These are phyloP conservation scores for Lerista edwardsae DNA, from an alignment of 2,797 vertebrate genomes.

Conservation along the genomic window DNA sequence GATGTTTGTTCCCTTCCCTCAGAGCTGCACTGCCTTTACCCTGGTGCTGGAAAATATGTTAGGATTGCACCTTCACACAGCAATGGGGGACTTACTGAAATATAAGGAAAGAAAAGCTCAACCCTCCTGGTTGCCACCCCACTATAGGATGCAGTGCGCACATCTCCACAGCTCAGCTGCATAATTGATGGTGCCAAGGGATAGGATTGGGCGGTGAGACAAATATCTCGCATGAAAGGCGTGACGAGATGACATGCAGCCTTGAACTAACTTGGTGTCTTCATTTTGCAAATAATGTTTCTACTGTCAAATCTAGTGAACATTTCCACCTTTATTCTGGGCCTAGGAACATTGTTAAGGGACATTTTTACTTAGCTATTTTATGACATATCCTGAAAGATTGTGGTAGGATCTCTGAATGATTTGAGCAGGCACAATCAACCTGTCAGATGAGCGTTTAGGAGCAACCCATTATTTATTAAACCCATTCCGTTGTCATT, in stretches of 20 bases:
- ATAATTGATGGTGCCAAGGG: too few species aligned
- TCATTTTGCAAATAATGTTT: not conserved
- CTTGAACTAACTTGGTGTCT: not conserved
- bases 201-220: too few species aligned
- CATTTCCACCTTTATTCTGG: not conserved
- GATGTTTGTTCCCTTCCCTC: too few species aligned
- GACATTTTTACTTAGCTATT: not conserved
- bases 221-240: not conserved
- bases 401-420: not conserved
- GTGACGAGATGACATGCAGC: not conserved
- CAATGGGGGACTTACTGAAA: too few species aligned
- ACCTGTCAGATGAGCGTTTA: not conserved
- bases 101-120: too few species aligned
- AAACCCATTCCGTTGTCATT: not conserved
- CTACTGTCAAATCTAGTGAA: not conserved
- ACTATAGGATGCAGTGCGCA: too few species aligned
- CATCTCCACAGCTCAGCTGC: too few species aligned
- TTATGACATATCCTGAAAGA: not conserved
- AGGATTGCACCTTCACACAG: too few species aligned
- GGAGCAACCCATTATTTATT: not conserved
- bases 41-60: too few species aligned
- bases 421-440: not conserved
- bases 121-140: too few species aligned
- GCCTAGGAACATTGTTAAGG: not conserved
- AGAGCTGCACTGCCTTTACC: too few species aligned